Percentiles rank a stretch among this genome's conserved stretches.
Evolutionary conservation across 2,113 vertebrate species (phyloP).

Genomic region (Connochaetes taurinus): DNA sequence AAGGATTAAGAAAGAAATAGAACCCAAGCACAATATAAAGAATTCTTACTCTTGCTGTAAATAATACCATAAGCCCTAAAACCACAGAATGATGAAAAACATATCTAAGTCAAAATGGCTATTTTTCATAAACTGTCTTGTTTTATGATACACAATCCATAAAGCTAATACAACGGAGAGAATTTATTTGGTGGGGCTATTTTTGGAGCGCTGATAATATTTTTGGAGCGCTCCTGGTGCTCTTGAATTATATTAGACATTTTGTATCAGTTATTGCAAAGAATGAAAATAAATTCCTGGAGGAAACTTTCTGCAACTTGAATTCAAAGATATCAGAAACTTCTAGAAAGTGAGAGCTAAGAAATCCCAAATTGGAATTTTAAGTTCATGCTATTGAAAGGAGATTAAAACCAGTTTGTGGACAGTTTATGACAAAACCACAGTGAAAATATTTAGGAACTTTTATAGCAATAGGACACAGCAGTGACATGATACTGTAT

Average conservation of each 20-base stretch:
- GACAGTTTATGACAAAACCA: neutral
- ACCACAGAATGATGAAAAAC: neutral
- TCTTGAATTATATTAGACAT: slow-evolving; percentile 6
- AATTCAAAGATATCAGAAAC: neutral
- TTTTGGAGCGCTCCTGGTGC: neutral
- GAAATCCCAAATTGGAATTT: neutral
- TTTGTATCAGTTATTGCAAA: slow-evolving; percentile 5
- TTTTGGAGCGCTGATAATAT: neutral
- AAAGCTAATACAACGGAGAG: neutral
- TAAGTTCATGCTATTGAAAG: neutral
- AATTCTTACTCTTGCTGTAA: neutral
- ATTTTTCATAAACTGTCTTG: neutral
- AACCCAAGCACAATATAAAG: neutral
- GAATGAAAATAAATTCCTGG: neutral
- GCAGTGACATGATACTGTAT: neutral
- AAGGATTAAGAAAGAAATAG: neutral
- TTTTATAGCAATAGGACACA: neutral
- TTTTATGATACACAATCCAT: neutral
- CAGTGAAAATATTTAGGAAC: neutral
- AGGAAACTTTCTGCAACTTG: neutral
- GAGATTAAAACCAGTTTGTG: neutral
- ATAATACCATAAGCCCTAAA: neutral
- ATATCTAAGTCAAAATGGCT: neutral
- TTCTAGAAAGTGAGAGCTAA: neutral
- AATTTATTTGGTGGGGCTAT: neutral